Base-by-base conservation (phyloP, 1,140 invertebrate genomes). In the Homarus americanus region DNA sequence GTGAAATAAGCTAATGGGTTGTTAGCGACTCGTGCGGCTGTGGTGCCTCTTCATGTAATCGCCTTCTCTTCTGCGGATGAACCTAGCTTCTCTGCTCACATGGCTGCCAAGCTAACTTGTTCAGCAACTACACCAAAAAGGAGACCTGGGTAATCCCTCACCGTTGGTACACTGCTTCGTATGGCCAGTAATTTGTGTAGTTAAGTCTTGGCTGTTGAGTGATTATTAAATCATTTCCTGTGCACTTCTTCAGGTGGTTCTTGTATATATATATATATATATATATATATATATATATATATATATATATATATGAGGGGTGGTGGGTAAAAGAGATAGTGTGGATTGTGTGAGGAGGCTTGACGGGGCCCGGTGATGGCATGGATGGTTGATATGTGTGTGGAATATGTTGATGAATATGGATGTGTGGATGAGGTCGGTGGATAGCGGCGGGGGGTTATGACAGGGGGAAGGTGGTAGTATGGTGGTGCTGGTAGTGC, bases 1-100 rank as follows among this genome's bases (percentile, higher is more conserved):
- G 83, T 41, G 72, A 76, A 86, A 85, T 85, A 85, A 72, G 40
- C 58, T 85, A 85, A 85, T 85, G 82, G 66, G 38, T 44, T 85
- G 82, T 85, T 85, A 69, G 82, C 34, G 34, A 38, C 76, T 41
- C 3, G 10, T 44, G 9, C 10, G 38, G 36, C 5, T 38, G 36
- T 28, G 24, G 40, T 28, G 41, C 12, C 36, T 10, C 7, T 15
- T 32, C 20, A 4, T 38, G 44, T 66, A 58, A 83, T 40, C 80
- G 44, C 58, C 34, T 49, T 41, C 80, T 5, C 80, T 66, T 17
- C 80, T 40, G 7, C 32, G 3, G 7, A 10, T 44, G 32, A 15
- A 34, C 72, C 12, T 63, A 12, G 4, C 20, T 20, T 63, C 4
- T 63, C 44, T 49, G 44, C 58, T 24, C 24, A 20, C 58, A 49